phyloP scores from a whole-genome alignment of 2,888 invertebrate species.

The Anoplius nigerrimus region DNA sequence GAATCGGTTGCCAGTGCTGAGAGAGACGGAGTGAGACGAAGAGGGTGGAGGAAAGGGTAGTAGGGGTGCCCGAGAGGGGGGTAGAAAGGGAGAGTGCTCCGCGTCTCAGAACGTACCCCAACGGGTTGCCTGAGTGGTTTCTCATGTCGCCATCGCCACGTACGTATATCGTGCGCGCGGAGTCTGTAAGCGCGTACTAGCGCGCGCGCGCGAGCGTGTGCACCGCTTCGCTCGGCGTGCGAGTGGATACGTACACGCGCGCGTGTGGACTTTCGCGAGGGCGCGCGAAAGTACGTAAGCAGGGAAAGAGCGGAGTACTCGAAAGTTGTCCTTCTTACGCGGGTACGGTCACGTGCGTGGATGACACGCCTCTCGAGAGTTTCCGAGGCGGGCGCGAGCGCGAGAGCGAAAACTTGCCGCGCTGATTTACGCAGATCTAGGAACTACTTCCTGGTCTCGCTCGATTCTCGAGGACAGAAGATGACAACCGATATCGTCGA shows the following conservation, averaged over 20 bases:
- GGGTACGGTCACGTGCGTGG: not conserved
- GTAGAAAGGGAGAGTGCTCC: constrained; percentile 2
- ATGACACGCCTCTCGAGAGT: too few species aligned
- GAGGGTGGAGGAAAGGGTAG: too few species aligned
- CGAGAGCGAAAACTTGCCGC: not conserved
- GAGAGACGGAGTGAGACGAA: constrained; percentile 8
- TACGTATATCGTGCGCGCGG: constrained; percentile 28
- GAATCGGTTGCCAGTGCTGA: too few species aligned
- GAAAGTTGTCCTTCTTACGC: not conserved
- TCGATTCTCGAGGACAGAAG: not conserved
- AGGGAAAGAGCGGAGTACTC: constrained; percentile 6
- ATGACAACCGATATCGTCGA: too few species aligned
- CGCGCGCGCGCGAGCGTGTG: not conserved
- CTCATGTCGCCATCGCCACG: constrained; percentile 47
- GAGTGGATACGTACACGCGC: too few species aligned
- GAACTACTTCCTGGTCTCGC: not conserved
- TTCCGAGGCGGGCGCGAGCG: not conserved
- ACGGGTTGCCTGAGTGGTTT: constrained; percentile 54
- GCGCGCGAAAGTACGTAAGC: not conserved
- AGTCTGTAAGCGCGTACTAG: not conserved
- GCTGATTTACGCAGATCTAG: not conserved
- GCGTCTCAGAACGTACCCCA: constrained; percentile 35
- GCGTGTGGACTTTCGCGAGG: not conserved
- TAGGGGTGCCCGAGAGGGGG: too few species aligned
- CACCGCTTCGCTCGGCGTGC: too few species aligned